Conservation (phyloP, 2,888 invertebrate species). For the Petrophora chlorosata region DNA sequence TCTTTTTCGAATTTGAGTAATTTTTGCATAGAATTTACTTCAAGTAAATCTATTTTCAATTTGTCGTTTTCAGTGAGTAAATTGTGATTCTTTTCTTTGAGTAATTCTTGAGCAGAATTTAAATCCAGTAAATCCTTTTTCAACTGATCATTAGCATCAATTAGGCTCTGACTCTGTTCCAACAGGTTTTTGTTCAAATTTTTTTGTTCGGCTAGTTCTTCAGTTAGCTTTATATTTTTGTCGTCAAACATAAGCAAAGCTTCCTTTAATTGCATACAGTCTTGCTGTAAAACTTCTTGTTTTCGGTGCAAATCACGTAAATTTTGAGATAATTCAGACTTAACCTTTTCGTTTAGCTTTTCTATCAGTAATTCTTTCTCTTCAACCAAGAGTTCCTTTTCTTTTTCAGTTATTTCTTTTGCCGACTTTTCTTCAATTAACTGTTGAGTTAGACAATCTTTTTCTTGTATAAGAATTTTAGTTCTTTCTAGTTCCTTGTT, state of each 20-base stretch:
- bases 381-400: constrained; percentile 39
- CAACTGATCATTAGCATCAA: constrained; percentile 5
- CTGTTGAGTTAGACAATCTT: constrained; percentile 51
- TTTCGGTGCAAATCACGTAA: constrained; percentile 9
- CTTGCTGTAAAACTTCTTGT: constrained; percentile 14
- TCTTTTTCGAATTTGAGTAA: not conserved
- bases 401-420: constrained; percentile 47
- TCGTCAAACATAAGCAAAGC: constrained; percentile 1
- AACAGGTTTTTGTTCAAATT: constrained; percentile 11
- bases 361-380: constrained; percentile 39
- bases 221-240: constrained; percentile 13
- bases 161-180: constrained; percentile 15
- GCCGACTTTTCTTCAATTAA: constrained; percentile 49
- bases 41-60: not conserved
- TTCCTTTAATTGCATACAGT: constrained; percentile 3
- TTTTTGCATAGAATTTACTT: not conserved
- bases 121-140: not conserved
- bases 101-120: not conserved
- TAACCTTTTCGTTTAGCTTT: constrained; percentile 22
- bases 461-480: constrained; percentile 38
- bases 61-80: constrained; percentile 8
- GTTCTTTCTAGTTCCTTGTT: constrained; percentile 34
- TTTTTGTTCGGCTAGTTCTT: constrained; percentile 15
- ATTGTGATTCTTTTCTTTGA: constrained; percentile 13
- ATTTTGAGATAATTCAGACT: constrained; percentile 22